Evolutionary conservation across 1,140 invertebrate species (phyloP), one percentile per base, ranked within the genome.

Genomic region (Drusus annulatus): DNA sequence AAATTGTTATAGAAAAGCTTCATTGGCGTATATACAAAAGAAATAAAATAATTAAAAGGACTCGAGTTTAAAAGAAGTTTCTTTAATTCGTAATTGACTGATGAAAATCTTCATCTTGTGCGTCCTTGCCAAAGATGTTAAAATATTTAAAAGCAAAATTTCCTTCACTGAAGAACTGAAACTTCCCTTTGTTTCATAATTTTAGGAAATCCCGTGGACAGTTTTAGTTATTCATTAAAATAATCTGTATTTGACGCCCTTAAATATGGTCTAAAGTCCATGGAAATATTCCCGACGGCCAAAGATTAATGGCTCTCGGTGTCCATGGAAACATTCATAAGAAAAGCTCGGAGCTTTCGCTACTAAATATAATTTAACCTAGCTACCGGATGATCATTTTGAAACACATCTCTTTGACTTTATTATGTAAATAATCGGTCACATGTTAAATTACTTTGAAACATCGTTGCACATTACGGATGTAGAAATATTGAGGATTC

Each of bases 291-390:
- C 5, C 28, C 19, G 17, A 17, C 31, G 31, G 56, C 56, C 19
- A 23, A 71, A 71, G 68, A 71, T 71, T 71, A 71, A 71, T 71
- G 68, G 25, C 62, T 54, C 19, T 71, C 45, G n/a, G 45, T 71
- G 68, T 71, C 68, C 50, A 52, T 23, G 68, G 50, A 23, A 71
- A 28, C 68, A 54, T 71, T 71, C 68, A 71, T 17, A 71, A 71
- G 68, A 52, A 71, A 71, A 71, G 45, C 25, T 23, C 45, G 23
- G 17, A 71, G 68, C 68, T 71, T 52, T 68, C 13, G 68, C 45
- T 71, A 71, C 45, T 25, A 51, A 23, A 71, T 71, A 50, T 54
- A 45, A 25, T 45, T 45, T 45, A 45, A 45, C 8, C 10, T 13
- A 45, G 8, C 10, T 21, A 17, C 19, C 50, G 19, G 10, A 19